These are phyloP conservation scores for Rattus norvegicus DNA, from an alignment of 2,113 vertebrate species.

Conservation along the genomic window GRCr8 NC_086023.1:170499001-170499500, in stretches of 20 bases:
- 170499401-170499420: too few relatives aligned
- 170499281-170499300: fast-evolving
- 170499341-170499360: neutral
- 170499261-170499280: neutral
- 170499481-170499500: neutral
- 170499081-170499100: neutral
- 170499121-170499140: neutral
- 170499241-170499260: neutral
- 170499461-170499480: neutral
- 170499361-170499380: neutral
- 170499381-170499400: neutral
- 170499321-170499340: too few relatives aligned
- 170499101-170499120: fast-evolving
- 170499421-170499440: neutral
- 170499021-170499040: neutral
- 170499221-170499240: fast-evolving
- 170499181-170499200: fast-evolving
- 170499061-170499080: fast-evolving
- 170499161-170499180: fast-evolving
- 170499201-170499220: neutral
- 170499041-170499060: neutral
- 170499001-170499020: neutral
- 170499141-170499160: neutral
- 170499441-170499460: neutral
- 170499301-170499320: fast-evolving